A percentile compares a stretch with the other conserved stretches of the same genome.
These are phyloP conservation scores for Theocolax elegans DNA, from an alignment of 1,140 invertebrate genomes.

Conservation along the genomic window DNA sequence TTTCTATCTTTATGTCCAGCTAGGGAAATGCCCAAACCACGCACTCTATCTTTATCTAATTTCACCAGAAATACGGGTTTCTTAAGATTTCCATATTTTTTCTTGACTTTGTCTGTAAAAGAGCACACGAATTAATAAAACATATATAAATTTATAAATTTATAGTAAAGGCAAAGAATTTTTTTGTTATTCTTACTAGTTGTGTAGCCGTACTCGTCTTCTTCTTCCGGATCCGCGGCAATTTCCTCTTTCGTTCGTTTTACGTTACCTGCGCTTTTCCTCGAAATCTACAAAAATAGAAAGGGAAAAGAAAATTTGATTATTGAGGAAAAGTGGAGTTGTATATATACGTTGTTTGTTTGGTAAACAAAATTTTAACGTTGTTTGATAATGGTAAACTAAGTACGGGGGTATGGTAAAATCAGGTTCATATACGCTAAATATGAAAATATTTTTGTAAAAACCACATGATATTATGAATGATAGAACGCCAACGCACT, in stretches of 20 bases:
- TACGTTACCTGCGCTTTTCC: slow-evolving; percentile 87
- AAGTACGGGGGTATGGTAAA: no score
- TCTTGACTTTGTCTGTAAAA: slow-evolving; percentile 87
- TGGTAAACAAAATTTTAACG: no score
- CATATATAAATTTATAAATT: slow-evolving; percentile 4
- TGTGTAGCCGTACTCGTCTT: slow-evolving; percentile 94
- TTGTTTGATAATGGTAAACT: no score
- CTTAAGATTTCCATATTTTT: slow-evolving; percentile 87
- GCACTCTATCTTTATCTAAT: slow-evolving; percentile 71
- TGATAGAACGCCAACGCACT: no score
- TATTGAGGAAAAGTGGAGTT: no score
- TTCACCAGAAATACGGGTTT: slow-evolving; percentile 77
- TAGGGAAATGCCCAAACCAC: slow-evolving; percentile 88
- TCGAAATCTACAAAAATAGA: slow-evolving; percentile 84
- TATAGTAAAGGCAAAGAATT: background rate
- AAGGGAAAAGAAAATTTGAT: no score
- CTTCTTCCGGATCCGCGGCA: slow-evolving; percentile 81
- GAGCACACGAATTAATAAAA: slow-evolving; percentile 28
- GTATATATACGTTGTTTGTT: no score
- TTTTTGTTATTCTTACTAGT: slow-evolving; percentile 74
- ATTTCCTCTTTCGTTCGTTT: slow-evolving; percentile 82
- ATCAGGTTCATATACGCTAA: no score
- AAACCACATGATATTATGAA: no score
- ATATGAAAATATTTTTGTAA: no score
- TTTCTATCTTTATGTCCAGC: slow-evolving; percentile 94